Evolutionary conservation across 2,888 invertebrate genomes (phyloP).

Genomic region (Parnassius orleans): DNA sequence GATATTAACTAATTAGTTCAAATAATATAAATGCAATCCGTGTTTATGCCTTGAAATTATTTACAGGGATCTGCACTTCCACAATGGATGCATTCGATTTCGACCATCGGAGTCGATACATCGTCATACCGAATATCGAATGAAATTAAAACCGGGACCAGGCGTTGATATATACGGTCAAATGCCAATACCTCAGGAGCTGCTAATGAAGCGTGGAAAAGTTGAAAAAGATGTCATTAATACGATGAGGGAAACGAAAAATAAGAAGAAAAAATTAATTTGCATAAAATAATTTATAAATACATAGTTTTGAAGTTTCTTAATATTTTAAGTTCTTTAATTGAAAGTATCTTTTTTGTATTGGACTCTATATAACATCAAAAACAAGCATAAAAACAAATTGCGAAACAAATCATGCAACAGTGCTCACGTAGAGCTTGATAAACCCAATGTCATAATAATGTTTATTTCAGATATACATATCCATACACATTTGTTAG

Average conservation of each 20-base stretch:
- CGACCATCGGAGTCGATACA: constrained; percentile 40
- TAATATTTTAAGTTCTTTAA: too few relatives aligned
- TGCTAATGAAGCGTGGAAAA: constrained; percentile 36
- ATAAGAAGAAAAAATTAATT: background rate
- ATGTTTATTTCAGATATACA: too few relatives aligned
- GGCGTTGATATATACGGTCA: constrained; percentile 46
- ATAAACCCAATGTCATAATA: too few relatives aligned
- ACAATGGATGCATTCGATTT: constrained; percentile 34
- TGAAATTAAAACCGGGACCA: constrained; percentile 44
- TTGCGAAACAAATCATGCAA: too few relatives aligned
- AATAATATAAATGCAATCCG: background rate
- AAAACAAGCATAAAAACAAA: too few relatives aligned
- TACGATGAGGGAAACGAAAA: background rate
- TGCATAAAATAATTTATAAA: background rate
- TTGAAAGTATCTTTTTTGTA: too few relatives aligned
- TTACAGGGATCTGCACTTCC: constrained; percentile 38
- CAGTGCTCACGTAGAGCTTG: too few relatives aligned
- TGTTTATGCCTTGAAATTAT: background rate
- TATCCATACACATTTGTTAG: too few relatives aligned
- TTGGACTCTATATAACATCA: too few relatives aligned
- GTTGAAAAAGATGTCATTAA: background rate
- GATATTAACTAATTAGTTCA: background rate
- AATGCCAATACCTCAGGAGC: constrained; percentile 49
- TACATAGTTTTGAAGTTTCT: too few relatives aligned
- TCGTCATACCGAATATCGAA: constrained; percentile 37